Percentiles rank a stretch among this genome's conserved stretches.
These are phyloP conservation scores for Lepidurus packardi DNA, from an alignment of 1,140 invertebrate genomes.

Conservation along the genomic window DNA sequence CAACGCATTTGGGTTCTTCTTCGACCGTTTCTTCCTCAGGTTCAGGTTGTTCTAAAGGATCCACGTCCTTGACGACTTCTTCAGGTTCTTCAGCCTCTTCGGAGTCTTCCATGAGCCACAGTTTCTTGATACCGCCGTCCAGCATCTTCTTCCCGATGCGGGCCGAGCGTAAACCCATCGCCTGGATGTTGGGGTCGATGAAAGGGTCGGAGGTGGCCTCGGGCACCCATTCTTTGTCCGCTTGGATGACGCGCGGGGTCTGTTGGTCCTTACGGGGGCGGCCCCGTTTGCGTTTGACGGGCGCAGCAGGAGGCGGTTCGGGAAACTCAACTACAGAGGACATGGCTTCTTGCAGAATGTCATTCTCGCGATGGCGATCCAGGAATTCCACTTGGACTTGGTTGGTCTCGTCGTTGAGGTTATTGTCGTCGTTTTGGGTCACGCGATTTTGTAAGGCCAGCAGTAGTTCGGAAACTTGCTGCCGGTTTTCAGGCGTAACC, in stretches of 20 bases:
- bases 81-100: not conserved
- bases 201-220: not conserved
- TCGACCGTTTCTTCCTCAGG: conserved; percentile 35
- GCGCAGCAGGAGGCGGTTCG: not conserved
- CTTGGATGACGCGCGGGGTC: not conserved
- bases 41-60: conserved; percentile 35
- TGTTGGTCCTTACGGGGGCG: conserved; percentile 37
- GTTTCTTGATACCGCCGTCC: conserved; percentile 31
- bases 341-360: conserved; percentile 25
- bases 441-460: conserved; percentile 27
- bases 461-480: conserved; percentile 31
- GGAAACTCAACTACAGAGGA: not conserved
- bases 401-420: conserved; percentile 16
- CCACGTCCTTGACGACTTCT: conserved; percentile 28
- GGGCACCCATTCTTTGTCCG: not conserved
- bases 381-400: conserved; percentile 18
- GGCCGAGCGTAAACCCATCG: not conserved
- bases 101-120: conserved; percentile 27
- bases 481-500: conserved; percentile 31
- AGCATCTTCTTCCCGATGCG: conserved; percentile 24
- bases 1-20: conserved; percentile 5
- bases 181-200: not conserved
- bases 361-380: not conserved
- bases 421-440: not conserved
- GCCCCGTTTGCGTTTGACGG: conserved; percentile 37